Base-by-base conservation (phyloP, 2,888 invertebrate genomes). In the Melieria picta region DNA sequence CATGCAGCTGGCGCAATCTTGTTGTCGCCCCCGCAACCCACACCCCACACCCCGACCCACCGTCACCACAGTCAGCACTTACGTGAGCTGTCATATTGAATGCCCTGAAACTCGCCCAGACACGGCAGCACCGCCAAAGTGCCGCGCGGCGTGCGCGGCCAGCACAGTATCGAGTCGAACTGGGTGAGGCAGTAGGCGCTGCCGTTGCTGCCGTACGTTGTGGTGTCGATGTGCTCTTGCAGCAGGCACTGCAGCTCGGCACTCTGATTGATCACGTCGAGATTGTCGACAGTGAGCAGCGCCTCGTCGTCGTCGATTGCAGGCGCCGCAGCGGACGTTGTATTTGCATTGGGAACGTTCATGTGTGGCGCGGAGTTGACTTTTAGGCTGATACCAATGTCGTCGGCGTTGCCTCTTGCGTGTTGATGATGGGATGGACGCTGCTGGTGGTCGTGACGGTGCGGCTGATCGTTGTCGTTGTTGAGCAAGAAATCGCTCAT, bases 11-110 rank as follows among this genome's bases (percentile, higher is more conserved):
- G 30, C 30, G 30, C 30, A 30, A 30, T 30, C 30, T 30, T 30
- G 30, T 30, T 2, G 30, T 30, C 30, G 30, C 3, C 30, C 30
- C 30, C 30, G 3, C 30, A 30, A 0, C 3, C 30, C 30, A 30
- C 30, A 30, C 30, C 3, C 30, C 30, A 30, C 30, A 30, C 30
- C 30, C 30, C 30, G 30, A 30, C 30, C 30, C 30, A 30, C 3
- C 30, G 30, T 30, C 30, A 30, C 30, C 30, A 30, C 30, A 30
- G 30, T 30, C 30, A 30, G 2, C 78, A 93, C 95, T 94, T 88
- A 96, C 96, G 91, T 83, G 93, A 91, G 76, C 91, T 91, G 83
- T 96, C 95, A 82, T 95, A 95, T 77, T 89, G 90, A 71, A 95
- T 90, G 73, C 93, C 94, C 78, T 92, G 90, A 72, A 96, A 89